Percentiles rank a stretch among this genome's conserved stretches.
phyloP scores from a whole-genome alignment of 2,113 vertebrate species.

The Perccottus glenii region DNA sequence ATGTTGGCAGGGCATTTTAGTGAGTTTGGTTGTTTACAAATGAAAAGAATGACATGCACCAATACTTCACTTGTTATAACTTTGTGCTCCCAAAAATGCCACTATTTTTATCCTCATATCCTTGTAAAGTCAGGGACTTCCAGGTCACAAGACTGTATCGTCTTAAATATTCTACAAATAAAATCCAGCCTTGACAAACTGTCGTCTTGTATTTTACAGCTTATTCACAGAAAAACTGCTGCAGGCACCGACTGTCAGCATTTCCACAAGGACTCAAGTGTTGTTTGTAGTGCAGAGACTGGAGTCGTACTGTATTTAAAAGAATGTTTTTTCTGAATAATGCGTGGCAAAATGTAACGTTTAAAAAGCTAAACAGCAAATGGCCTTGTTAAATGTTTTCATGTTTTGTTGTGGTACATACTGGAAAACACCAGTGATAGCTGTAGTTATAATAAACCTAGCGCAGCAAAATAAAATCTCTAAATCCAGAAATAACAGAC shows the following conservation, averaged over 20 bases:
- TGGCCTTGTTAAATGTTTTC: background rate
- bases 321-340: background rate
- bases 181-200: constrained; percentile 3
- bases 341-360: background rate
- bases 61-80: no score
- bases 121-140: constrained; percentile 3
- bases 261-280: background rate
- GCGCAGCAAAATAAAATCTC: no score
- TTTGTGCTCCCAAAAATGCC: background rate
- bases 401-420: no score
- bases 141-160: background rate
- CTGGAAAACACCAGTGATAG: no score
- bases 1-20: no score
- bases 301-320: background rate
- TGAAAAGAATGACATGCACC: no score
- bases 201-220: background rate
- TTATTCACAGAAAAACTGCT: background rate
- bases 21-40: no score
- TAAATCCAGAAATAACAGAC: background rate
- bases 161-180: constrained; percentile 1
- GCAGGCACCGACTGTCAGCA: background rate
- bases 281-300: no score
- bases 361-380: background rate
- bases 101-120: background rate
- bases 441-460: no score